Percentiles rank a stretch among this genome's conserved stretches.
Conservation (phyloP, 2,113 vertebrate species). For the Poeciliopsis retropinna region DNA sequence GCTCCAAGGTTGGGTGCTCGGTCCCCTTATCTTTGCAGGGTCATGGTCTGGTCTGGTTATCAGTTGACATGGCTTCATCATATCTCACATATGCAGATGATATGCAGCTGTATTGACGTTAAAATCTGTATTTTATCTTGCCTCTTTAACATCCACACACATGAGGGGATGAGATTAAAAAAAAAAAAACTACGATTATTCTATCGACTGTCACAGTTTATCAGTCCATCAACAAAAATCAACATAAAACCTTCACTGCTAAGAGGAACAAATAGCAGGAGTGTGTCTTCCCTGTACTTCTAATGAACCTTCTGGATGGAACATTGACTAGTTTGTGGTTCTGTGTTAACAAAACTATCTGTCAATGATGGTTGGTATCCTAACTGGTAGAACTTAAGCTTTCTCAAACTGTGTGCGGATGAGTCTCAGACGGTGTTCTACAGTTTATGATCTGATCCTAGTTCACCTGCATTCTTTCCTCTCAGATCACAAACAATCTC, state of each 20-base stretch:
- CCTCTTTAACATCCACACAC: neutral
- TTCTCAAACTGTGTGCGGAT: neutral
- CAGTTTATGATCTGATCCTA: slow-evolving; percentile 29
- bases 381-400: neutral
- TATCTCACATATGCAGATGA: neutral
- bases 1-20: neutral
- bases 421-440: neutral
- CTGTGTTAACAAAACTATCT: too few species aligned
- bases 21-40: neutral
- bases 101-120: neutral
- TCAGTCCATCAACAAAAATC: neutral
- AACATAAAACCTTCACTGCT: neutral
- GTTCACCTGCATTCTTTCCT: slow-evolving; percentile 39
- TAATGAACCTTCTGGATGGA: neutral
- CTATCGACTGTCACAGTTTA: neutral
- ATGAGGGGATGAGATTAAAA: neutral
- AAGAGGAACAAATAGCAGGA: neutral
- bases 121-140: neutral
- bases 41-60: neutral
- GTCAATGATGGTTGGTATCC: neutral
- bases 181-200: neutral
- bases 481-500: slow-evolving; percentile 32
- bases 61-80: neutral
- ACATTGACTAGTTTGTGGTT: neutral
- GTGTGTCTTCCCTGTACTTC: neutral